Evolutionary conservation across 2,888 invertebrate genomes (phyloP), one percentile per base, ranked within the genome.

Genomic region (Phytoseiulus persimilis): DNA sequence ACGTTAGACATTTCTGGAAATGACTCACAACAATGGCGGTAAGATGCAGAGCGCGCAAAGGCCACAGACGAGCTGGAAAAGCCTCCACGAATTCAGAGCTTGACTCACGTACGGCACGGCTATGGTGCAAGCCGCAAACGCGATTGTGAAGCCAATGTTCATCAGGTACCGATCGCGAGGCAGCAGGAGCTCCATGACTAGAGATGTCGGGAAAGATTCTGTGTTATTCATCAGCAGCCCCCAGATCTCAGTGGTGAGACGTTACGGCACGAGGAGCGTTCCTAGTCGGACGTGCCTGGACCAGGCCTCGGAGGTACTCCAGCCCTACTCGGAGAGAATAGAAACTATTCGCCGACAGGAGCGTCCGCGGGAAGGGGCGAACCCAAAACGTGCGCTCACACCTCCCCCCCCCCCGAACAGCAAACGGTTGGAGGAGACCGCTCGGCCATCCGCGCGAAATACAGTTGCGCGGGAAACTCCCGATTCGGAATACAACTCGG

Each of bases 101-200:
- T 11, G 18, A n/a, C 39, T 32, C 32, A 87, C 32, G 45, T 32
- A 87, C 6, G 87, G 87, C 23, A 87, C 45, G n/a, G 87, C 39
- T 45, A 87, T 45, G 6, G 87, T 87, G 33, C 87, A 87, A 6
- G 45, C 87, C 6, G 87, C 87, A 23, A 87, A 87, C 31, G 39
- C 87, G 32, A 87, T 32, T 31, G 87, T 32, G 87, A 87, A 87
- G 32, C 87, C 87, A 28, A 87, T 31, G 14, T 87, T 87, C 39
- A 87, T 39, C 9, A 87, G 87, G 87, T 87, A 87, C 0, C 87
- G 87, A 33, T 87, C 87, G n/a, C 87, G 32, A 11, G 87, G 87
- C 45, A 87, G 39, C 28, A 87, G 87, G n/a, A 87, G 87, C 87
- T 87, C 87, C 87, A 87, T 87, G 45, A 87, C 87, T 87, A 33